Evolutionary conservation across 2,113 vertebrate species (phyloP), one percentile per base, ranked within the genome.

Genomic region (Ophthalmolycus amberensis): DNA sequence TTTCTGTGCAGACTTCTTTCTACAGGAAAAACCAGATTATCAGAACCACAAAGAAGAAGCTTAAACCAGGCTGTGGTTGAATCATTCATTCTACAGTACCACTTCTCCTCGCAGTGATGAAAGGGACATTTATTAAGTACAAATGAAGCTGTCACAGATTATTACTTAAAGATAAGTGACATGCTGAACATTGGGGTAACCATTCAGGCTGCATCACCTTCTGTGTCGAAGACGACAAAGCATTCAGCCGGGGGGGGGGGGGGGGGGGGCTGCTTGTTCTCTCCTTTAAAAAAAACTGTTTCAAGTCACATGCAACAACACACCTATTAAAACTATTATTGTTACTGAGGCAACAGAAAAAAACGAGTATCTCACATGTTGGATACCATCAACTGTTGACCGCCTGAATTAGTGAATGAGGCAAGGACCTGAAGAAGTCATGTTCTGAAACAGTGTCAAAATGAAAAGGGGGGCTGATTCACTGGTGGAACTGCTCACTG

Each of bases 101-200:
- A 52, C 52, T 75, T 15, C 44, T 54, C 27, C 29, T 5, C 18
- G 66, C 37, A 38, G 16, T 11, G 10, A 66, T 14, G 11, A 59
- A 67, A 71, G 29, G 22, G 71, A 62, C 56, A 42, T 60, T 70
- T 75, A 80, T 82, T 82, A 32, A 50, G 71, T 68, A 29, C 58
- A 79, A 82, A 86, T 84, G 32, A 84, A 88, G 80, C 62, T 83
- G 81, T 85, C 90, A 78, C 48, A 71, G 60, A 75, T 71, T 74
- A 74, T 87, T 82, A 91, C 62, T 64, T 50, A 56, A 70, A 85
- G 59, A 82, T 80, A 86, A 82, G 83, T 85, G 81, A 83, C 67
- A 20, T 14, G 75, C 81, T 80, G 80, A 68, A 81, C 77, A 83
- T 60, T 44, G 29, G 56, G 71, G 75, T 79, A 75, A 85, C 42